Base-by-base conservation (phyloP, 1,140 invertebrate species). In the Trachymyrmex cornetzi region DNA sequence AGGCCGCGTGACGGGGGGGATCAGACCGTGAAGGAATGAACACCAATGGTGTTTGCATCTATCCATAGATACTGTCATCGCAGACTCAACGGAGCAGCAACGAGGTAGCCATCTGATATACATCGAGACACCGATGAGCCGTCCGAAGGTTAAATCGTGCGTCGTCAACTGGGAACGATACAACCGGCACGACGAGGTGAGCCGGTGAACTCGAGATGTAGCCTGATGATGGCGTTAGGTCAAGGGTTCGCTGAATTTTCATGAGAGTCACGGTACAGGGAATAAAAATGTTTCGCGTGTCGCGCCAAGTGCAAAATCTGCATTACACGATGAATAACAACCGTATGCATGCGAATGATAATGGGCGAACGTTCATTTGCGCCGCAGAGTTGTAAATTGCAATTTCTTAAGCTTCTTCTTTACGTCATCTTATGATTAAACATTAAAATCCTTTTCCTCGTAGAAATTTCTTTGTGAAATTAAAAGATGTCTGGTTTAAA, bases 81-180 rank as follows among this genome's bases (percentile, higher is more conserved):
- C 61, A 50, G 57, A 63, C 53, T 19, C 82, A 87, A 61, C 90
- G 79, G 77, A 84, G 59, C 87, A 86, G 77, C 75, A 88, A 75
- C 27, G 34, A 61, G 77, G 77, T 81, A 90, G 55, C 89, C 89
- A 85, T 91, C 90, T 80, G 90, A 91, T 91, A 90, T 67, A 88
- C 86, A 85, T 34, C 88, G 89, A 57, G 80, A 88, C 88, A 87
- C 85, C 55, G 81, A 82, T 89, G 75, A 48, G 38, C 81, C 64
- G 89, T 91, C 87, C 88, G 90, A 84, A 91, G 90, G 90, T 90
- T 91, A 91, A 91, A 91, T 77, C 87, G 89, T 50, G 89, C 66
- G 89, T 87, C 84, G 89, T 82, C 69, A 88, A 90, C 77, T 87
- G 77, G 74, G 77, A 75, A 90, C 89, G 81, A 88, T 86, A 67